A percentile compares a stretch with the other conserved stretches of the same genome.
These are phyloP conservation scores for Thyatira batis DNA, from an alignment of 2,888 invertebrate genomes.

Conservation along the genomic window DNA sequence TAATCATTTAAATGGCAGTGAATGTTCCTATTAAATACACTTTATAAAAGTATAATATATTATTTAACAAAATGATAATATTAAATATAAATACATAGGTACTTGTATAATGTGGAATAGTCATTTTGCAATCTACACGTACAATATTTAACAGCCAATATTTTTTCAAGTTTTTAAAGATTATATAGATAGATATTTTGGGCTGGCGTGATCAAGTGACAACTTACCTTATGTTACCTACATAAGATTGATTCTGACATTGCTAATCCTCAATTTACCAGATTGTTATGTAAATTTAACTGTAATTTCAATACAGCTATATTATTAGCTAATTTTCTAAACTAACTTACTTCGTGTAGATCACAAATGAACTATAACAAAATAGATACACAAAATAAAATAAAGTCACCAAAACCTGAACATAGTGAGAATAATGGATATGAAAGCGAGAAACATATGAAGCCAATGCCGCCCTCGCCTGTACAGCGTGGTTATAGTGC, in stretches of 20 bases:
- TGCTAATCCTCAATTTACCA: too few species aligned
- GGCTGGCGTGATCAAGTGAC: not conserved
- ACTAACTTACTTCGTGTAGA: constrained; percentile 8
- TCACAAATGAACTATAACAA: constrained; percentile 18
- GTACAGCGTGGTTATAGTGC: not conserved
- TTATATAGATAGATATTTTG: not conserved
- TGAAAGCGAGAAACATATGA: constrained; percentile 46
- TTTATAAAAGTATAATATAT: constrained; percentile 12
- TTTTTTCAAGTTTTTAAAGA: not conserved
- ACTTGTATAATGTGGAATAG: constrained; percentile 14
- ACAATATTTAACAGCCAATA: not conserved
- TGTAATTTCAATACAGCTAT: too few species aligned
- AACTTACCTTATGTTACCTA: too few species aligned
- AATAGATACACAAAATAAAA: not conserved
- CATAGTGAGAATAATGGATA: constrained; percentile 42
- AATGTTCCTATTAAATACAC: not conserved
- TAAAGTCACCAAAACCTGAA: constrained; percentile 41
- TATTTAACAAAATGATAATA: constrained; percentile 21
- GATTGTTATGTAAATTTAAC: too few species aligned
- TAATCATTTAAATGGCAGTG: constrained; percentile 33
- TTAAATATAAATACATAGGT: constrained; percentile 22
- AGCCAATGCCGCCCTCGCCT: constrained; percentile 9
- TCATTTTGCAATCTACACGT: constrained; percentile 29
- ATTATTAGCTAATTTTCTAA: too few species aligned
- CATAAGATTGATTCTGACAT: too few species aligned